phyloP scores from a whole-genome alignment of 2,888 invertebrate genomes.

The Lysandra coridon region DNA sequence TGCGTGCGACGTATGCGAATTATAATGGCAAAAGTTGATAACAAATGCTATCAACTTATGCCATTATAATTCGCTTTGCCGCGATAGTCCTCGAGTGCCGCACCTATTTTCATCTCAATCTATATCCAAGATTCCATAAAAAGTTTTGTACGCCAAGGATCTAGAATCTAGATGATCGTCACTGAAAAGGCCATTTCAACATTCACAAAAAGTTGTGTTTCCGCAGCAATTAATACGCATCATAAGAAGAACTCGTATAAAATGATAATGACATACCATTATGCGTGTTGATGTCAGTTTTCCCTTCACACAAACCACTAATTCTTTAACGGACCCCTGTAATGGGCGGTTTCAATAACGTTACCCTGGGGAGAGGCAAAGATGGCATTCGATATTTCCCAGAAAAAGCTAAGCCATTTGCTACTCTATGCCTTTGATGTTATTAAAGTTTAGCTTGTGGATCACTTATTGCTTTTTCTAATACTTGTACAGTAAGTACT shows the following conservation, averaged over 20 bases:
- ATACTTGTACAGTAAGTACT: background rate
- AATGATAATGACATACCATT: conserved; percentile 12
- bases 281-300: background rate
- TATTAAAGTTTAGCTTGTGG: background rate
- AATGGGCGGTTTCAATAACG: conserved; percentile 11
- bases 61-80: no score
- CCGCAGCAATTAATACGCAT: background rate
- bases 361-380: background rate
- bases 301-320: background rate
- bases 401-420: background rate
- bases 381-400: background rate
- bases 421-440: background rate
- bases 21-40: no score
- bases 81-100: no score
- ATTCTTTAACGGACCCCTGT: conserved; percentile 5
- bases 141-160: background rate
- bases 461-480: background rate
- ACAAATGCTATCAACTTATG: no score
- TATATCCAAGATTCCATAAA: no score
- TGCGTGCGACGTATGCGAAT: no score
- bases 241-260: background rate
- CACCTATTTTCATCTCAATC: no score
- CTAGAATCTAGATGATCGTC: background rate
- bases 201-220: background rate
- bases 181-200: background rate